Evolutionary conservation across 2,888 invertebrate genomes (phyloP).

Genomic region (Sinhomidia bicolor): DNA sequence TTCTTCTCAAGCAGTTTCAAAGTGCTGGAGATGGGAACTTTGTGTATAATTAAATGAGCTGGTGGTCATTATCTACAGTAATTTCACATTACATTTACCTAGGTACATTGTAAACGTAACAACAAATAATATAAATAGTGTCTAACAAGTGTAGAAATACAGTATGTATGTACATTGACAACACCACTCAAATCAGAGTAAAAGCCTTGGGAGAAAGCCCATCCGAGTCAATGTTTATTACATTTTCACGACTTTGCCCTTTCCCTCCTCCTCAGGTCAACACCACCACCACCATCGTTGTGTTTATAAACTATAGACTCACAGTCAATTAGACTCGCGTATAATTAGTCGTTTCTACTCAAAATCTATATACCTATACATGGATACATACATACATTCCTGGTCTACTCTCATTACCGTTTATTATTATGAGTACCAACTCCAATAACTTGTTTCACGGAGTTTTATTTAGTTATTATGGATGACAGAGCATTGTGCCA

Average conservation of each 20-base stretch:
- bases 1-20: background rate
- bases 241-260: background rate
- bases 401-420: background rate
- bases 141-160: too few relatives aligned
- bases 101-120: too few relatives aligned
- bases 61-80: background rate
- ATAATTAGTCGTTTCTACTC: conserved; percentile 13
- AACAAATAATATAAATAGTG: background rate
- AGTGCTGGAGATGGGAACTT: background rate
- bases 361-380: background rate
- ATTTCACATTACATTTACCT: background rate
- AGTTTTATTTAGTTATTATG: background rate
- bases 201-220: background rate
- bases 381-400: too few relatives aligned
- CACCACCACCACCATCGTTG: background rate
- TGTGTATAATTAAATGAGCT: background rate
- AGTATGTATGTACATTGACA: too few relatives aligned
- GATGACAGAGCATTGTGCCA: background rate
- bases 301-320: background rate
- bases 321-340: conserved; percentile 6
- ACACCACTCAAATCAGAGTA: background rate
- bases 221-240: background rate
- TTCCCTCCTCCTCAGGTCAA: background rate
- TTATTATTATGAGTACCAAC: background rate
- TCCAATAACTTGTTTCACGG: background rate